A percentile compares a stretch with the other conserved stretches of the same genome.
Evolutionary conservation across 2,888 invertebrate genomes (phyloP).

Genomic region (Arrhopalites spinosus): DNA sequence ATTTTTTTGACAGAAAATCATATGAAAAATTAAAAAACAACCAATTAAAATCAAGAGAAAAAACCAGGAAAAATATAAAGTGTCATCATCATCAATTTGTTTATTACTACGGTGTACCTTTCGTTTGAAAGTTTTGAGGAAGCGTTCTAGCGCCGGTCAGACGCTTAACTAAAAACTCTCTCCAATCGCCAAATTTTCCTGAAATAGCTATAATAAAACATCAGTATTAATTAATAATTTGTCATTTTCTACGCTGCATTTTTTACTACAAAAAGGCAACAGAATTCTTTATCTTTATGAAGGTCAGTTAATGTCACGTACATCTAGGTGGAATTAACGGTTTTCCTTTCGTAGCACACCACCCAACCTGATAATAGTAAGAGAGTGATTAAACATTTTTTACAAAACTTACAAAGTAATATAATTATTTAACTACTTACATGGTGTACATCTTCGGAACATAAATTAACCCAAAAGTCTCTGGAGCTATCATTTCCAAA

Average conservation of each 20-base stretch:
- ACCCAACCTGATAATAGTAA: conserved; percentile 67
- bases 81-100: too few species aligned
- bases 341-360: conserved; percentile 95
- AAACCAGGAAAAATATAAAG: too few species aligned
- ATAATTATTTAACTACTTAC: conserved; percentile 58
- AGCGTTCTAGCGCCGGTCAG: conserved; percentile 93
- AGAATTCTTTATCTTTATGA: too few species aligned
- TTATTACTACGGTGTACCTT: conserved; percentile 58
- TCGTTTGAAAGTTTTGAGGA: conserved; percentile 88
- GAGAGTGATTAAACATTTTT: too few species aligned
- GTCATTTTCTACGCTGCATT: neutral
- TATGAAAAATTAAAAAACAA: too few species aligned
- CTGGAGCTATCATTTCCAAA: conserved; percentile 84
- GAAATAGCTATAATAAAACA: conserved; percentile 69
- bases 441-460: conserved; percentile 91
- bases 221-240: neutral
- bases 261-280: too few species aligned
- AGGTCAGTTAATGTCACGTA: conserved; percentile 58
- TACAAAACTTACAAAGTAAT: too few species aligned
- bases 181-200: conserved; percentile 94
- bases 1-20: conserved; percentile 66
- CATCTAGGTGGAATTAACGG: conserved; percentile 91
- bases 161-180: conserved; percentile 87
- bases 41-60: too few species aligned
- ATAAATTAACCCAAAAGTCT: conserved; percentile 97